Evolutionary conservation across 2,888 invertebrate species (phyloP), one percentile per base, ranked within the genome.

Genomic region (Folsomia manolachei): DNA sequence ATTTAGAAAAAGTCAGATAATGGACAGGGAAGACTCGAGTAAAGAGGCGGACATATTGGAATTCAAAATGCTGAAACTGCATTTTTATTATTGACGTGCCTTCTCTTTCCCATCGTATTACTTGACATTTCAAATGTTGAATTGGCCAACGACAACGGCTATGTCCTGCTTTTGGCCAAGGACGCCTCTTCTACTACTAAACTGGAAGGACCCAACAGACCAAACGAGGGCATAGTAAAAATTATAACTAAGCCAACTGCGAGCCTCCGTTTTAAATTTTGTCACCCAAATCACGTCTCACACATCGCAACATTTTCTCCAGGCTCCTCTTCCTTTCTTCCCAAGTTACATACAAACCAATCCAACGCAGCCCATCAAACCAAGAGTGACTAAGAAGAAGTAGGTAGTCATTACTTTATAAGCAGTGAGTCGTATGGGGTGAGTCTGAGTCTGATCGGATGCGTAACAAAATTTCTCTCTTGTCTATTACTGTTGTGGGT

Each of bases 241-340:
- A n/a, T n/a, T n/a, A n/a, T n/a, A n/a, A n/a, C n/a, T n/a, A n/a
- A n/a, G n/a, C 39, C 39, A 39, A 39, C 39, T 14, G 14, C 39
- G 11, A 56, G 19, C n/a, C n/a, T n/a, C n/a, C n/a, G 27, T 65
- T 66, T 25, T 19, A 60, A 51, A 62, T 71, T 56, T 71, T 61
- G 52, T 67, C 51, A 51, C 24, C 26, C 60, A 53, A 66, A 66
- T 39, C 71, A 66, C 61, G 56, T 65, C 61, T 39, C 39, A 9
- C 24, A 52, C 70, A 65, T 70, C 64, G 19, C 63, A 18, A 24
- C 64, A 52, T 24, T 62, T 61, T 7, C 19, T 69, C 4, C 60
- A 2, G 19, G 11, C 26, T 68, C 9, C 23, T 60, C 2, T 51
- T 51, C 51, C 27, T 14, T 51, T 51, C 51, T 14, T n/a, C n/a